Base-by-base conservation (phyloP, 1,140 invertebrate species). In the Seison nebaliae region DNA sequence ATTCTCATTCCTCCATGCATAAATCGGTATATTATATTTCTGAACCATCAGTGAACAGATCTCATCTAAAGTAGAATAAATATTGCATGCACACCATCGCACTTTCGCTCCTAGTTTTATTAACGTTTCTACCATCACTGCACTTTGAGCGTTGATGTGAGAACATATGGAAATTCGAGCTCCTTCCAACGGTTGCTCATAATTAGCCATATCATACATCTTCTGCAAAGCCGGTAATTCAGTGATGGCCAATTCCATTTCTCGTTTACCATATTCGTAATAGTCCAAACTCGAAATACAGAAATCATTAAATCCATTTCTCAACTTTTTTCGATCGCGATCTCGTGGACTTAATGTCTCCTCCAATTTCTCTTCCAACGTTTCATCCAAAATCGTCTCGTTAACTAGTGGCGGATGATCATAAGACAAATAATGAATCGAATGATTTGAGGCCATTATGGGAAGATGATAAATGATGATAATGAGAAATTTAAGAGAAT, bases 211-310 rank as follows among this genome's bases (percentile, higher is more conserved):
- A 51, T 78, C 77, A 28, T 83, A 64, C 42, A 94, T 55, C 0
- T 83, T 80, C 69, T 93, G 80, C 35, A 93, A 80, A 2, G 84
- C 84, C 0, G 83, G 80, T 84, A 93, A 93, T 65, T 93, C 84
- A n/a, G n/a, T n/a, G n/a, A n/a, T n/a, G n/a, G 83, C 83, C 45
- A 93, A 88, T 61, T 93, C 83, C 48, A 94, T 93, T 64, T 93
- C 86, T 34, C 83, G 54, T 17, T 84, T 64, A 0, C 86, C 86
- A 56, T 84, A 91, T 0, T 76, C 76, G 51, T 80, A 71, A 50
- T 86, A 76, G 36, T 74, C 72, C 26, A 80, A 78, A 59, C 78
- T 88, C 41, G 74, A 66, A 2, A 88, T 77, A 57, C 79, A 84
- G 60, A 86, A 84, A 48, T 84, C 76, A 1, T 66, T 66, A 46